Evolutionary conservation across 2,797 vertebrate genomes (phyloP), one percentile per base, ranked within the genome.

Genomic region (Acridotheres tristis): DNA sequence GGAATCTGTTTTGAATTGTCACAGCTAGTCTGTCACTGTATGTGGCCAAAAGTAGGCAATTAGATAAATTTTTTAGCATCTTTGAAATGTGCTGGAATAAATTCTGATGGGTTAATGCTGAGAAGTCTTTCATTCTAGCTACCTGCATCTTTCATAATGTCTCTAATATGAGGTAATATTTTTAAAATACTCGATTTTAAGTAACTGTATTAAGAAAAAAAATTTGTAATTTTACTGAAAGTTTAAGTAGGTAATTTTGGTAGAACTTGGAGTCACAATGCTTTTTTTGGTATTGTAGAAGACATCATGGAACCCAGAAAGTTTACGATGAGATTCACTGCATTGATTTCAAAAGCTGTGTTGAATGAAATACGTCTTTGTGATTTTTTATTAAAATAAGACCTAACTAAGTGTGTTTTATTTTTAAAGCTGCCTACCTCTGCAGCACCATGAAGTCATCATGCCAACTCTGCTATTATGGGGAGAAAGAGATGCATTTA

Each of bases 381-480:
- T 95, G 43, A 43, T n/a, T 63, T 93, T 89, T 95, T 66, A 29
- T 81, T 62, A 79, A 91, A 95, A 53, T 42, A 75, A 83, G n/a
- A 87, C 34, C 50, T 93, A 89, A 87, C 26, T 53, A 30, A 62
- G 4, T 73, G 26, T 93, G 50, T 87, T 97, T 95, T 90, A 22
- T 94, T 97, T 97, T 97, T 92, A 85, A 93, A 99, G 99, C 96
- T 99, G 98, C 88, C 98, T 99, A 74, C 99, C 99, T 53, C 97
- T 99, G 88, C 98, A 98, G 95, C 98, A 98, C 78, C 99, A 98
- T 61, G 98, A 99, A 67, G 98, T 99, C 94, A 97, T 97, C 78
- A 99, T 99, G 76, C 99, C 99, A 5, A 99, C 99, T 34, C 96
- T 99, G 89, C 98, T 99, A 66, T 97, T 99, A 50, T 99, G 99